phyloP scores from a whole-genome alignment of 2,888 invertebrate species.

The Hirtodrosophila histrioides region DNA sequence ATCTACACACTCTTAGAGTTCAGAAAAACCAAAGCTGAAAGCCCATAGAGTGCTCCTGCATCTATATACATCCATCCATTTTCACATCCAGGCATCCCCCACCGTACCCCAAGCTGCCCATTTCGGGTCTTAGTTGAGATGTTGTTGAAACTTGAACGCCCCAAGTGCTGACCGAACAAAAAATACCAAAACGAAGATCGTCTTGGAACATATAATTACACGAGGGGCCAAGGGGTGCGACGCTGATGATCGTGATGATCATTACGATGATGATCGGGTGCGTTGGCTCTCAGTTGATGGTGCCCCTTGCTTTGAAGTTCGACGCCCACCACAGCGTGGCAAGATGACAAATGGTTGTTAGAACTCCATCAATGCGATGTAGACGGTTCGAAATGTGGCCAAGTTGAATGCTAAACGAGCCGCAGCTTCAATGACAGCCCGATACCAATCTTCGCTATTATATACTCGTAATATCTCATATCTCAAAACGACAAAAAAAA shows the following conservation, averaged over 20 bases:
- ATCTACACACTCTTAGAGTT: neutral
- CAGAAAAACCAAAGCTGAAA: neutral
- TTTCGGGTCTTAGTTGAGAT: slow-evolving; percentile 52
- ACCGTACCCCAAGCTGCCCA: slow-evolving; percentile 3
- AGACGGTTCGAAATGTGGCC: neutral
- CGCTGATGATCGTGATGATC: slow-evolving; percentile 11
- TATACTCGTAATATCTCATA: neutral
- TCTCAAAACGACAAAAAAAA: neutral
- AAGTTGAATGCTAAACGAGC: slow-evolving; percentile 42
- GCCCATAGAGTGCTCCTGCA: slow-evolving; percentile 15
- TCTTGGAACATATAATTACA: slow-evolving; percentile 49
- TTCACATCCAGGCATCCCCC: neutral
- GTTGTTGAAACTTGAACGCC: slow-evolving; percentile 64
- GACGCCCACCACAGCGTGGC: slow-evolving; percentile 52
- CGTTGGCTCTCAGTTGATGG: slow-evolving; percentile 8
- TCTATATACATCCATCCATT: too few relatives aligned
- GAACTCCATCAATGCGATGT: slow-evolving; percentile 14
- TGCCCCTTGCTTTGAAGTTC: neutral
- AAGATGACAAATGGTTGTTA: slow-evolving; percentile 61
- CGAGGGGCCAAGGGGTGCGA: neutral
- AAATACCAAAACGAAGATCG: slow-evolving; percentile 19
- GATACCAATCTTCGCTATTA: slow-evolving; percentile 25
- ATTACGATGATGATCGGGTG: neutral
- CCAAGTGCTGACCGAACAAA: slow-evolving; percentile 31
- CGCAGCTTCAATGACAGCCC: slow-evolving; percentile 59